A percentile compares a stretch with the other conserved stretches of the same genome.
These are phyloP conservation scores for Apodemus sylvaticus DNA, from an alignment of 2,113 vertebrate genomes.

Conservation along the genomic window DNA sequence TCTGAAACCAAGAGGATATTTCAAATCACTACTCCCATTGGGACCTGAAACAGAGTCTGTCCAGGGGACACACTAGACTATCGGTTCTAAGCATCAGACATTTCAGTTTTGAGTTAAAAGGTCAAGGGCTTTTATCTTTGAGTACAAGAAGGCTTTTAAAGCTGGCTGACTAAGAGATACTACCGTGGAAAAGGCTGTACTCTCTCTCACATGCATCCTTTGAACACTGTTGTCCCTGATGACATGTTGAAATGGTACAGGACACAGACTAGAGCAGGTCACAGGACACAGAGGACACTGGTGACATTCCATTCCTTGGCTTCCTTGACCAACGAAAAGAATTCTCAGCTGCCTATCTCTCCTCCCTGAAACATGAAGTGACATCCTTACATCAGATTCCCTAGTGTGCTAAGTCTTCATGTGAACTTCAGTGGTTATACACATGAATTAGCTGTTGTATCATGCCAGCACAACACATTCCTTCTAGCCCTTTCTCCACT, in stretches of 20 bases:
- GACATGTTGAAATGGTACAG: conserved; percentile 28
- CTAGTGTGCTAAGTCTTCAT: conserved; percentile 7
- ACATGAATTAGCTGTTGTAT: conserved; percentile 29
- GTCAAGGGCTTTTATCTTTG: conserved; percentile 67
- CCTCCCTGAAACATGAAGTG: conserved; percentile 30
- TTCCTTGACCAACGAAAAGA: conserved; percentile 24
- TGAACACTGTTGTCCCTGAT: conserved; percentile 30
- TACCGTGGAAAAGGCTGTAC: conserved; percentile 20
- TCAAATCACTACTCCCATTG: conserved; percentile 2
- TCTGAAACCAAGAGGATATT: conserved; percentile 56
- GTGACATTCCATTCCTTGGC: conserved; percentile 42
- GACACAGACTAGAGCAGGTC: neutral
- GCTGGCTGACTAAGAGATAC: neutral
- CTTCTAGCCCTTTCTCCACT: conserved; percentile 48
- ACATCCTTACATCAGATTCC: neutral
- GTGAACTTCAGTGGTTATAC: conserved; percentile 14
- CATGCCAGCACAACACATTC: conserved; percentile 8
- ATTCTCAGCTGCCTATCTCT: neutral
- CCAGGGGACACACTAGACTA: conserved; percentile 7
- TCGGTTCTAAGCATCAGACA: conserved; percentile 32
- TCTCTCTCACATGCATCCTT: neutral
- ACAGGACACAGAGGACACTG: neutral
- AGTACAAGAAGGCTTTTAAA: conserved; percentile 43
- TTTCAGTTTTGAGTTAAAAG: conserved; percentile 66
- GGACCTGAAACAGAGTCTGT: neutral